These are phyloP conservation scores for Malurus splendens DNA, from an alignment of 2,797 vertebrate genomes.

Conservation along the genomic window DNA sequence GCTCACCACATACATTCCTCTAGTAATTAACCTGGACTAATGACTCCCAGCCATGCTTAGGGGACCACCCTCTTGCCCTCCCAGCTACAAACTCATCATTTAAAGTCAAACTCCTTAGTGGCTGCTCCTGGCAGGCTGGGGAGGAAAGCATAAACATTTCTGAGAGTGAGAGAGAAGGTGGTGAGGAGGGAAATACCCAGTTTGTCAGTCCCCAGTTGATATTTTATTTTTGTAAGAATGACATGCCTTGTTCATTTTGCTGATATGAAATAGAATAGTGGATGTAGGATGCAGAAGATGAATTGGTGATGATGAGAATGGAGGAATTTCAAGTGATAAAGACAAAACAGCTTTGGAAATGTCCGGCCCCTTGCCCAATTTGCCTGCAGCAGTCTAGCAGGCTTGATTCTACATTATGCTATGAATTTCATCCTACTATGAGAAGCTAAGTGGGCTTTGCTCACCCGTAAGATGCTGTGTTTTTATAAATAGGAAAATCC, in stretches of 20 bases:
- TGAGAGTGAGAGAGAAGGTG: background rate
- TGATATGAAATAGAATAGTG: background rate
- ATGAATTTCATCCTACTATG: background rate
- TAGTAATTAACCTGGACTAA: slow-evolving; percentile 36
- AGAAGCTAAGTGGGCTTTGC: background rate
- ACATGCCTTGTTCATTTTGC: background rate
- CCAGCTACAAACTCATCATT: slow-evolving; percentile 11
- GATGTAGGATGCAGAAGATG: background rate
- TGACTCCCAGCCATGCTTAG: slow-evolving; percentile 2
- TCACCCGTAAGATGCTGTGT: background rate
- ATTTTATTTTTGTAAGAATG: background rate
- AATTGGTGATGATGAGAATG: background rate
- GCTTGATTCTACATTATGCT: background rate
- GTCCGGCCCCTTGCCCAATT: background rate
- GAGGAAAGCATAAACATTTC: background rate
- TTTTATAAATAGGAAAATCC: background rate
- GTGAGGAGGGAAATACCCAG: background rate
- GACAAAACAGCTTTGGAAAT: background rate
- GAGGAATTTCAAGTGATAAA: background rate
- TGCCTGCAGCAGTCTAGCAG: background rate
- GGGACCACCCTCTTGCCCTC: slow-evolving; percentile 17
- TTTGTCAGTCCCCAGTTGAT: background rate
- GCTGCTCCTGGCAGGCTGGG: background rate
- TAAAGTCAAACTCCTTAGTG: slow-evolving; percentile 13
- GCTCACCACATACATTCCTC: background rate